Evolutionary conservation across 2,113 vertebrate genomes (phyloP).

Genomic region (Passer domesticus): DNA sequence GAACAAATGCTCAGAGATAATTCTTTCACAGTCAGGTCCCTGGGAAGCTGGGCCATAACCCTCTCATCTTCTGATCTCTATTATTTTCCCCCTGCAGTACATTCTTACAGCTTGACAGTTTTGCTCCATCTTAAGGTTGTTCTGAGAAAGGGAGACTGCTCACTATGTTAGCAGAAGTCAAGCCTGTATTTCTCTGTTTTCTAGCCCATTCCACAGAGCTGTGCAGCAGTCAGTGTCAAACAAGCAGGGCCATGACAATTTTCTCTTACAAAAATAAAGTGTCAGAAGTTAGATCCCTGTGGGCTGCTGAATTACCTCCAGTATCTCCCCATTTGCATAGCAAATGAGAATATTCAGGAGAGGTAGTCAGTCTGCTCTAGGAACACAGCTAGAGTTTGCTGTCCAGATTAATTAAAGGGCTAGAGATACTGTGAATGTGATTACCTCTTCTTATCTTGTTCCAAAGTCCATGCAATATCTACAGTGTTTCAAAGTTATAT

Average conservation of each 20-base stretch:
- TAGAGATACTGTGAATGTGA: background rate
- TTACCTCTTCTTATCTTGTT: constrained; percentile 38
- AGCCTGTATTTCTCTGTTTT: background rate
- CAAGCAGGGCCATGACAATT: background rate
- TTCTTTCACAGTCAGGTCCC: background rate
- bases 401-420: constrained; percentile 14
- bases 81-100: background rate
- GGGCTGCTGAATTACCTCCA: background rate
- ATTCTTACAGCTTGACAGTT: background rate
- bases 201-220: background rate
- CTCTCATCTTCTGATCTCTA: background rate
- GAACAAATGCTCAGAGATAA: rapidly evolving
- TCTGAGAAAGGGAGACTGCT: background rate
- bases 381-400: background rate
- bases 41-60: background rate
- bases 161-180: background rate
- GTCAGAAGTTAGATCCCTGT: background rate
- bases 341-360: background rate
- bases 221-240: background rate
- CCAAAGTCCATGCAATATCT: constrained; percentile 33
- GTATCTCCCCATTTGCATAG: background rate
- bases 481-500: background rate
- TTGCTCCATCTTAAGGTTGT: constrained; percentile 11
- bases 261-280: background rate
- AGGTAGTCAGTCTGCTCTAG: background rate